Base-by-base conservation (phyloP, 2,888 invertebrate genomes). In the Caenorhabditis macrosperma region DNA sequence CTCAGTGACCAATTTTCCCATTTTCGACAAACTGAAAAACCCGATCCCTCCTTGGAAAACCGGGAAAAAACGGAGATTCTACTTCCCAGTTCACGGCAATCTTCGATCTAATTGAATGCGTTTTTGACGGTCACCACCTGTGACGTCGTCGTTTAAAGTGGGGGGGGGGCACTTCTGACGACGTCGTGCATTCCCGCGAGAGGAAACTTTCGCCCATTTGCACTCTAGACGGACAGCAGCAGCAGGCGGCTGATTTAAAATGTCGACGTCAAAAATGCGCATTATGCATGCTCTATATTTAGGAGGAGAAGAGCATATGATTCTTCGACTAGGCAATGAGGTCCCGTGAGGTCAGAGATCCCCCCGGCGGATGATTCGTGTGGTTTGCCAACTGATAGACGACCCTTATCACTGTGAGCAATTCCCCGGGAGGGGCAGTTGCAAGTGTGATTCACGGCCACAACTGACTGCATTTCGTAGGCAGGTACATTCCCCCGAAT, bases 241-340 rank as follows among this genome's bases (percentile, higher is more conserved):
- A 38, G 41, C 33, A 35, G 28, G 48, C 57, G n/a, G 15, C 50
- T 72, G 63, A 72, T 72, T 64, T 72, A 57, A 35, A 64, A 72
- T 72, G 72, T 12, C 72, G 55, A 72, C 64, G 63, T 72, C 72
- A 64, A 72, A 72, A 64, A 33, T 41, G 20, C 61, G 63, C 55
- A 61, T 61, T 68, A 68, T 61, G 69, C 60, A 61, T 63, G 63
- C 55, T n/a, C n/a, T 52, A 61, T 63, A 71, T 71, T 60, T 71
- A 69, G 60, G 68, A 60, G 57, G 20, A 59, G 44, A 60, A 48
- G 59, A 69, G 61, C 60, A 69, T 69, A 69, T 61, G 69, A 69
- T 69, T 68, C 48, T 50, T 44, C 17, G 28, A 55, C 52, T 28
- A 38, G 15, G 44, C 38, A 69, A 69, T 69, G 48, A 54, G 52